Base-by-base conservation (phyloP, 1,140 invertebrate species). In the Alviniconcha marisindica region DNA sequence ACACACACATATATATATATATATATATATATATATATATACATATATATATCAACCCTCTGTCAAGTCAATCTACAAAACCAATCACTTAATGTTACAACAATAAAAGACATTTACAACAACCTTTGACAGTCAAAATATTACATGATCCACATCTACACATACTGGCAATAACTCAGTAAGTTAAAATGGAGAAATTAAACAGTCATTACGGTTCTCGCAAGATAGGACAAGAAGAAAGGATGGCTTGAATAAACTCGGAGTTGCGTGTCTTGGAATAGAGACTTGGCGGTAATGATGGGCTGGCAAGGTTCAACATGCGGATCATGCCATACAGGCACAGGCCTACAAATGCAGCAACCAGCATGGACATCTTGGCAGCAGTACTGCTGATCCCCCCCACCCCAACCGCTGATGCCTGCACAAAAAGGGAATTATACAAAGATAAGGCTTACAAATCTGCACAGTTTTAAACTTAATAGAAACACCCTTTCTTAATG, bases 191-290 rank as follows among this genome's bases (percentile, higher is more conserved):
- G 56, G n/a, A 54, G 40, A 40, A 21, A 21, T 18, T 44, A 21
- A 28, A 69, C n/a, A n/a, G n/a, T n/a, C 96, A 96, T 96, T 95
- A 97, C 96, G 96, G 95, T 93, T 96, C 95, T 86, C 94, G 94
- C 36, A 97, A 94, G 80, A 96, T 94, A 38, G 96, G 96, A 80
- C 96, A 96, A 69, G 96, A 95, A 89, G 96, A 96, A 78, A 96
- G 93, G 31, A 97, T 94, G 63, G 95, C 95, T 85, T 96, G 95
- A 24, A 97, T 93, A 92, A 97, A 97, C 80, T 94, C 94, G 83
- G 95, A 94, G 84, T 95, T 94, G 92, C 97, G 96, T 28, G 87
- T 84, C 86, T 95, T 95, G 91, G 95, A 96, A 90, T 95, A 95
- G 40, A 97, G 94, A 76, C 94, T 93, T 31, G 96, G 96, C 91